Percentiles rank a stretch among this genome's conserved stretches.
Conservation (phyloP, 2,797 vertebrate genomes). For the Cottoperca gobio region DNA sequence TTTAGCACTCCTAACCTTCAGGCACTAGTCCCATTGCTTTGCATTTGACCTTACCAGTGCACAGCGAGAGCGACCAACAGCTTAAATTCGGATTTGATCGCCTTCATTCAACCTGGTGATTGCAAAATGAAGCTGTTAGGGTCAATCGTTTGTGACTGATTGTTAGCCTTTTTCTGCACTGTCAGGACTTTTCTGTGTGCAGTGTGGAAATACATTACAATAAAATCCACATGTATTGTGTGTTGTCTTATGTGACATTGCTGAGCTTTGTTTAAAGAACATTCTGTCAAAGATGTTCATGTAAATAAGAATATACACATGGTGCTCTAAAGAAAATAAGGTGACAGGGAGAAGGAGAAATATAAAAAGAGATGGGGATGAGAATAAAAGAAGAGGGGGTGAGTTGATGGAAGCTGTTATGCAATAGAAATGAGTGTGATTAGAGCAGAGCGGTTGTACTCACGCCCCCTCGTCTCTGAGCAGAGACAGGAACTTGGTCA, state of each 20-base stretch:
- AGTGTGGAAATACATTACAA: not conserved
- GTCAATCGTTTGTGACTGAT: constrained; percentile 24
- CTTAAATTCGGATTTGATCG: constrained; percentile 85
- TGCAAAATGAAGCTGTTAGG: constrained; percentile 60
- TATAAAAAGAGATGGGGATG: constrained; percentile 13
- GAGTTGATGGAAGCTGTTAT: not conserved
- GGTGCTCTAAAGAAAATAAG: constrained; percentile 8
- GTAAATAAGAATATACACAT: not conserved
- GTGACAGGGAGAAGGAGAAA: not conserved
- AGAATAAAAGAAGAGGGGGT: not conserved
- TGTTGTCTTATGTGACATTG: not conserved
- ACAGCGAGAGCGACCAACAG: constrained; percentile 29
- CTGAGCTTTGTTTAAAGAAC: not conserved
- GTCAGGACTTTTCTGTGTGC: not conserved
- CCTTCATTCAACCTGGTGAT: constrained; percentile 84
- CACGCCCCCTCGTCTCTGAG: constrained; percentile 95
- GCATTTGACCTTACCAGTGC: constrained; percentile 73
- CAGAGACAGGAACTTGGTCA: constrained; percentile 95
- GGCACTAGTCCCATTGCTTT: constrained; percentile 22
- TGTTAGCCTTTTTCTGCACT: not conserved
- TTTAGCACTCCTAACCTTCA: not conserved
- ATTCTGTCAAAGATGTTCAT: not conserved
- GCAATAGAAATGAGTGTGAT: constrained; percentile 1
- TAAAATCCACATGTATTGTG: not conserved
- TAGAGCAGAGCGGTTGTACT: constrained; percentile 81